phyloP scores from a whole-genome alignment of 1,140 invertebrate species.

The Brachionus manjavacas region DNA sequence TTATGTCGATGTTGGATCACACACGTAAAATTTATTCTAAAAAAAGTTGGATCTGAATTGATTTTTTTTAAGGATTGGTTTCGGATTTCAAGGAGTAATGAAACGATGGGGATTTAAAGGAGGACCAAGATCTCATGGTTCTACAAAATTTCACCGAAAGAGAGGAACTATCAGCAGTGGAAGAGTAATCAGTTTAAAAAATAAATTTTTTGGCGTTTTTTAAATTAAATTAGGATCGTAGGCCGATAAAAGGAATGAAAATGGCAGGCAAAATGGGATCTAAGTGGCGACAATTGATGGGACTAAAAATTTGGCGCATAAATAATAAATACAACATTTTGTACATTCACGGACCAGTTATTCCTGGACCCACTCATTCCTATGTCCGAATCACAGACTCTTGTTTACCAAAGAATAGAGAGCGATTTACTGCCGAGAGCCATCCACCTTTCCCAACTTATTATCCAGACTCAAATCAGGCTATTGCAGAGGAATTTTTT shows the following conservation, averaged over 20 bases:
- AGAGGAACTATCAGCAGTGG: conserved; percentile 76
- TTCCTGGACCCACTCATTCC: conserved; percentile 75
- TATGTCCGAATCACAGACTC: conserved; percentile 78
- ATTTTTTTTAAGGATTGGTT: conserved; percentile 66
- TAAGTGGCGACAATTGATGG: conserved; percentile 66
- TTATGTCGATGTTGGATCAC: conserved; percentile 78
- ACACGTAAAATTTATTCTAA: conserved; percentile 67
- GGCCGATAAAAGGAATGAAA: conserved; percentile 73
- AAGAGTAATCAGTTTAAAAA: conserved; percentile 46
- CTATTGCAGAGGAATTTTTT: conserved; percentile 67
- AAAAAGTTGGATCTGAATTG: background rate
- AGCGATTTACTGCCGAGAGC: conserved; percentile 48
- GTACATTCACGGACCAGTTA: conserved; percentile 72
- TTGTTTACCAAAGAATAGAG: conserved; percentile 61
- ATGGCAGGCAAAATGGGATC: conserved; percentile 94
- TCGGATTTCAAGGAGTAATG: conserved; percentile 97
- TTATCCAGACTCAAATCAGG: conserved; percentile 61
- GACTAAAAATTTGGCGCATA: conserved; percentile 76
- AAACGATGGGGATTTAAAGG: conserved; percentile 92
- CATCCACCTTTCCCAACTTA: conserved; percentile 76
- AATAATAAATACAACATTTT: conserved; percentile 89
- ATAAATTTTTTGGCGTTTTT: background rate
- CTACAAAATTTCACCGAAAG: conserved; percentile 88
- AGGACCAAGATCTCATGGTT: conserved; percentile 79
- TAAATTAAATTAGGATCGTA: conserved; percentile 23